Evolutionary conservation across 2,797 vertebrate species (phyloP), one percentile per base, ranked within the genome.

Genomic region (Chelidonichthys spinosus): DNA sequence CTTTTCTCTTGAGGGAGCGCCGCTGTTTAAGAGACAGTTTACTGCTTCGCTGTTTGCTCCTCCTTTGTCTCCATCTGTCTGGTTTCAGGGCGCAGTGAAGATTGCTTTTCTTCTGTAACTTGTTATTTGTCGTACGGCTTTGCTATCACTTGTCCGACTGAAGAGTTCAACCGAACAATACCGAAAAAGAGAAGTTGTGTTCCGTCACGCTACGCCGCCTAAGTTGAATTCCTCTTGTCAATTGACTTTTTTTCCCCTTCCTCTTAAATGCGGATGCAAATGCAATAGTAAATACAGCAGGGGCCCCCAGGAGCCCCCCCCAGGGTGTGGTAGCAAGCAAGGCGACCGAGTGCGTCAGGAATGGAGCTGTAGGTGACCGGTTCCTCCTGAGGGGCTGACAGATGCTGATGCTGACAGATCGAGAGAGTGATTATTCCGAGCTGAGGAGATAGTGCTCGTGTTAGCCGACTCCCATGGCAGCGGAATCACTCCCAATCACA

Each of bases 341-440:
- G 68, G 85, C 17, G 59, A 74, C 69, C 79, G 72, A 89, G 86
- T 71, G 82, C 73, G n/a, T 81, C 65, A 75, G 76, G 72, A 87
- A 83, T 66, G 69, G 84, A 79, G 84, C 79, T 74, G 61, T 72
- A 83, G 90, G 86, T 72, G 74, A 80, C 77, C 74, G 82, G 78
- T 74, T 79, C 74, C 72, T 84, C 76, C 79, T 58, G 62, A 83
- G 83, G 85, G 78, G 71, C 72, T 74, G 87, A 81, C 79, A 83
- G 85, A 90, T 89, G 88, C 82, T 87, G 87, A 91, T 89, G 86
- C 89, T 88, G 87, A 92, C 90, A 84, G 89, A 91, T 90, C 60
- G 88, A 87, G 83, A 87, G 86, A 88, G 86, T 89, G 89, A 93
- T 94, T 93, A 93, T 93, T 91, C 89, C 83, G 85, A 88, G 90